phyloP scores from a whole-genome alignment of 2,797 vertebrate species.

The Triplophysa bombifrons region DNA sequence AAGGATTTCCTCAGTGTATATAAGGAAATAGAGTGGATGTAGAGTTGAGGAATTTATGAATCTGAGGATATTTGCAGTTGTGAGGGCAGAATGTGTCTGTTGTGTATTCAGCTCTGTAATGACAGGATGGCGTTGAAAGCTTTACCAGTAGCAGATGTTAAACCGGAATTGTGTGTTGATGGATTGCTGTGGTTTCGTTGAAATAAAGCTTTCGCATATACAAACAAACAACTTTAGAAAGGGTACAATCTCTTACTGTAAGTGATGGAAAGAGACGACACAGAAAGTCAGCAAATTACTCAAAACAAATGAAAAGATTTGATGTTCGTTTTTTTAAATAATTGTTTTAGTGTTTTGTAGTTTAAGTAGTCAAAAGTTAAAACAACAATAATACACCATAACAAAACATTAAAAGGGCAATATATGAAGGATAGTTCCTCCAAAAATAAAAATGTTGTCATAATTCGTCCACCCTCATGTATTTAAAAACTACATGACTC shows the following conservation, averaged over 20 bases:
- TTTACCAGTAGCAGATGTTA: constrained; percentile 5
- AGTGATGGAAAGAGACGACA: neutral
- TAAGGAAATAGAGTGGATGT: neutral
- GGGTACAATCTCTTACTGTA: neutral
- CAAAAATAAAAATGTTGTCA: no score
- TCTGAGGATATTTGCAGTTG: constrained; percentile 2
- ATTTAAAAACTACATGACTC: neutral
- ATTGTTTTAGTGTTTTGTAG: no score
- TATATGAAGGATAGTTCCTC: neutral
- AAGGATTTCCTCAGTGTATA: neutral
- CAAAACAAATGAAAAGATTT: no score
- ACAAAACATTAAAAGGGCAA: no score
- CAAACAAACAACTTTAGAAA: neutral
- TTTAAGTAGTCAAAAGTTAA: no score
- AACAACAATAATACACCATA: no score
- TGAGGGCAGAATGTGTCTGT: neutral
- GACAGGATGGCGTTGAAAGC: neutral
- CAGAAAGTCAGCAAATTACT: neutral
- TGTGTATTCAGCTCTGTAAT: constrained; percentile 18
- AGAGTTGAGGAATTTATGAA: neutral
- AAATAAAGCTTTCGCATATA: neutral
- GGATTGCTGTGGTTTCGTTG: neutral
- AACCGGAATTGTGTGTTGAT: neutral
- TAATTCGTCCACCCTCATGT: neutral
- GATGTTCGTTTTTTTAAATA: no score